phyloP scores from a whole-genome alignment of 2,888 invertebrate species.

The Noctua fimbriata region DNA sequence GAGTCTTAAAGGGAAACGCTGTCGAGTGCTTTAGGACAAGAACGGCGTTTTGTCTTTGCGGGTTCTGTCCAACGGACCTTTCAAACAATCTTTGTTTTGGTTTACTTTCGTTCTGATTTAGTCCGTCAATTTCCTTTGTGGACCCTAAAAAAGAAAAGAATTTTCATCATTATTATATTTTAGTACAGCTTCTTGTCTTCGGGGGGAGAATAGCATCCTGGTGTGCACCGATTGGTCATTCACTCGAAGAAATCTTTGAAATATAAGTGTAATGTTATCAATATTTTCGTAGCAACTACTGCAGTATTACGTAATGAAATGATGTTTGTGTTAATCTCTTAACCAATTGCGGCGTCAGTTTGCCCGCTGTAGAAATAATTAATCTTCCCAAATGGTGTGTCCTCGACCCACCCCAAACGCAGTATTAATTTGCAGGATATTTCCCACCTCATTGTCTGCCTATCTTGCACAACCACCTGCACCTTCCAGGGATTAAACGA shows the following conservation, averaged over 20 bases:
- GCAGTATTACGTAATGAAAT: slow-evolving; percentile 14
- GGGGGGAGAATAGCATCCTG: slow-evolving; percentile 8
- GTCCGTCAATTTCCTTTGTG: slow-evolving; percentile 83
- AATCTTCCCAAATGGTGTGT: neutral
- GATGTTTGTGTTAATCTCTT: neutral
- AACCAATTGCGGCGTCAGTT: neutral
- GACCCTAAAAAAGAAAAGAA: slow-evolving; percentile 88
- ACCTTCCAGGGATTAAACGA: neutral
- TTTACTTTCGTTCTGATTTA: slow-evolving; percentile 83
- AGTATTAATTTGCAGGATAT: neutral
- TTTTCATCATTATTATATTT: slow-evolving; percentile 84
- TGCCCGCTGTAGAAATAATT: neutral
- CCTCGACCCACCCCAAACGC: too few species aligned
- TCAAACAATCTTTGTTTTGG: slow-evolving; percentile 88
- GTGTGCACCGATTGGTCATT: slow-evolving; percentile 26
- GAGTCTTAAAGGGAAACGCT: slow-evolving; percentile 87
- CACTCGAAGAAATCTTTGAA: slow-evolving; percentile 19
- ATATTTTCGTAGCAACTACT: neutral
- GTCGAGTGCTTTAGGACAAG: slow-evolving; percentile 84
- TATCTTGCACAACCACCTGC: neutral
- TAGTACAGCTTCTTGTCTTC: slow-evolving; percentile 66
- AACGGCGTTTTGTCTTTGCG: slow-evolving; percentile 87
- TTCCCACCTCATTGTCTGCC: neutral
- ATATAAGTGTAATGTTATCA: slow-evolving; percentile 22
- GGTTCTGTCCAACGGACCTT: slow-evolving; percentile 88